Percentiles rank a stretch among this genome's conserved stretches.
Conservation (phyloP, 2,888 invertebrate species). For the Philereme vetulata region DNA sequence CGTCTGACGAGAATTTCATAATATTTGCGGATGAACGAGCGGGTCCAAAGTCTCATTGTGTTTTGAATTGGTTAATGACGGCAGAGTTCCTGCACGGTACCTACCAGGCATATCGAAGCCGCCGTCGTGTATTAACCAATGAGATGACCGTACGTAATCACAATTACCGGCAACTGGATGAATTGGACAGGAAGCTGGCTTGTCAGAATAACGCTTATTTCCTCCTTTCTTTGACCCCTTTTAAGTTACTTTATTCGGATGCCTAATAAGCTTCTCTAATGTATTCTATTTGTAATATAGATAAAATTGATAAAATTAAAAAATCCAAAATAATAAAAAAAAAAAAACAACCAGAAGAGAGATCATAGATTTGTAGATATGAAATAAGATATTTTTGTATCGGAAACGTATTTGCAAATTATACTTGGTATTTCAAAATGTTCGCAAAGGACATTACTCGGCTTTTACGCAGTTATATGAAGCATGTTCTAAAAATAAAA, state of each 20-base stretch:
- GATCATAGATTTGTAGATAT: no score
- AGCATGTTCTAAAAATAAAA: slow-evolving; percentile 41
- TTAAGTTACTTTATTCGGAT: neutral
- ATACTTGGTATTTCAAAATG: no score
- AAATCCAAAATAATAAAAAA: no score
- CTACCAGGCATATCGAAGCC: slow-evolving; percentile 60
- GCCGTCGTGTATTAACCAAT: slow-evolving; percentile 68
- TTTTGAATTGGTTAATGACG: slow-evolving; percentile 75
- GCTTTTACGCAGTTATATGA: slow-evolving; percentile 21
- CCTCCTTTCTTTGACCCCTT: neutral
- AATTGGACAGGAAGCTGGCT: slow-evolving; percentile 62
- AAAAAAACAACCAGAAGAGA: no score
- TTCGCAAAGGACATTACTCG: neutral
- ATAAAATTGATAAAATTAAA: no score
- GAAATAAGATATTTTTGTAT: no score
- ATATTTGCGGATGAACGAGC: slow-evolving; percentile 44
- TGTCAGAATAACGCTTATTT: slow-evolving; percentile 27
- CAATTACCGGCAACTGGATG: slow-evolving; percentile 67
- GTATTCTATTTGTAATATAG: no score
- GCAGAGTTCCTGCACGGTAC: slow-evolving; percentile 66
- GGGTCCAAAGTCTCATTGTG: slow-evolving; percentile 62
- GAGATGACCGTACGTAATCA: slow-evolving; percentile 58
- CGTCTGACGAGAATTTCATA: slow-evolving; percentile 32
- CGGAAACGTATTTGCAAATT: no score
- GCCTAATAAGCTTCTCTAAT: no score